Evolutionary conservation across 2,113 vertebrate genomes (phyloP).

Genomic region (Gallinago undulata): DNA sequence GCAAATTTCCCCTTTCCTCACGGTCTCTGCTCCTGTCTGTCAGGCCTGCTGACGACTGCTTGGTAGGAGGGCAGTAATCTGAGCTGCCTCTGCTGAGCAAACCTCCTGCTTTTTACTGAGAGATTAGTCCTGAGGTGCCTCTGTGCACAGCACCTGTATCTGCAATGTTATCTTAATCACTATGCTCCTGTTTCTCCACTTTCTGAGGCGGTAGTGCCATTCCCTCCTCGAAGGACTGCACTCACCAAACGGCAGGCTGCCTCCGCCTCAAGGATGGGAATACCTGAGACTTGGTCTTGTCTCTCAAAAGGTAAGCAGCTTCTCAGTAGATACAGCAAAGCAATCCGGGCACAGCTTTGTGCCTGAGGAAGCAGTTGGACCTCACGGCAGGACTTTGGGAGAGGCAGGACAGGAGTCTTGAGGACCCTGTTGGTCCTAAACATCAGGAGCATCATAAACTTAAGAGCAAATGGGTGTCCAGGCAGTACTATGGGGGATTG

Average conservation of each 20-base stretch:
- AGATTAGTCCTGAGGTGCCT: conserved; percentile 47
- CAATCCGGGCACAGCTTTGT: not conserved
- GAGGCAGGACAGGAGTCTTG: not conserved
- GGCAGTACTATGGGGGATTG: not conserved
- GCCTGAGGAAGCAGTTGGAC: not conserved
- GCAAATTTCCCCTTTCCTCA: conserved; percentile 61
- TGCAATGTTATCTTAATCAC: not conserved
- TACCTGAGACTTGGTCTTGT: not conserved
- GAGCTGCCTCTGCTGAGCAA: conserved; percentile 68
- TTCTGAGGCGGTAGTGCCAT: not conserved
- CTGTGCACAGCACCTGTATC: conserved; percentile 67
- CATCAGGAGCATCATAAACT: not conserved
- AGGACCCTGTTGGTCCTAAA: not conserved
- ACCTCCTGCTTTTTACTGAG: conserved; percentile 10
- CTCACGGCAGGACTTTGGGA: not conserved
- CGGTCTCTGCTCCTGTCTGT: conserved; percentile 63
- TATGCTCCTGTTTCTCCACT: not conserved
- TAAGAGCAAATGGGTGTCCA: not conserved
- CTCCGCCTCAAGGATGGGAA: not conserved
- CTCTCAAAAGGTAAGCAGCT: conserved; percentile 64
- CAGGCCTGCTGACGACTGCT: conserved; percentile 72
- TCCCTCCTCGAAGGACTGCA: not conserved
- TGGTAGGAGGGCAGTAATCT: conserved; percentile 76
- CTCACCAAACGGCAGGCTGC: not conserved
- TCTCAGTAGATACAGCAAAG: not conserved